Percentiles rank a stretch among this genome's conserved stretches.
Conservation (phyloP, 2,113 vertebrate species). For the Syngnathus scovelli region DNA sequence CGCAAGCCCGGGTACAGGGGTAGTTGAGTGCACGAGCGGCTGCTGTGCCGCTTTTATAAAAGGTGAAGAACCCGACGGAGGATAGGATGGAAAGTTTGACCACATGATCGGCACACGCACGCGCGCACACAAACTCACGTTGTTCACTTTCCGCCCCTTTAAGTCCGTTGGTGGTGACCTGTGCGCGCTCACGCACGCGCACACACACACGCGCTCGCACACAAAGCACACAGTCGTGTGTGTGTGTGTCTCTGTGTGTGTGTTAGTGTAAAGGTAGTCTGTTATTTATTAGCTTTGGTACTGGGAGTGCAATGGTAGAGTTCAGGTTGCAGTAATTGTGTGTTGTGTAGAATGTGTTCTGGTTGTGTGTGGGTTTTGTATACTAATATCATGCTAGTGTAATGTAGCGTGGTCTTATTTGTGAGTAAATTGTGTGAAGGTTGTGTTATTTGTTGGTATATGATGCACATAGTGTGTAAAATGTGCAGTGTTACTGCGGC, state of each 20-base stretch:
- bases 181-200: too few species aligned
- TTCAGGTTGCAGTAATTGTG: too few species aligned
- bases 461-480: background rate
- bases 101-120: background rate
- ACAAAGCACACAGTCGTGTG: background rate
- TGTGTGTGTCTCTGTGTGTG: background rate
- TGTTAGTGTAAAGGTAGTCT: background rate
- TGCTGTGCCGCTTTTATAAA: background rate
- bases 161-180: background rate
- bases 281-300: background rate
- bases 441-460: background rate
- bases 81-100: background rate
- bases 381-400: background rate
- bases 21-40: background rate
- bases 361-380: background rate
- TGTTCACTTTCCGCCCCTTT: background rate
- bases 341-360: background rate
- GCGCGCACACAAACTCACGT: background rate
- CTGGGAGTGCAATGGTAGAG: background rate
- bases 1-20: background rate
- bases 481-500: background rate
- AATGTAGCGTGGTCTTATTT: background rate
- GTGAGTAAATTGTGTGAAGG: background rate
- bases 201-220: background rate
- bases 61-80: background rate